Percentiles rank a stretch among this genome's conserved stretches.
These are phyloP conservation scores for Biston betularia DNA, from an alignment of 2,888 invertebrate genomes.

Conservation along the genomic window DNA sequence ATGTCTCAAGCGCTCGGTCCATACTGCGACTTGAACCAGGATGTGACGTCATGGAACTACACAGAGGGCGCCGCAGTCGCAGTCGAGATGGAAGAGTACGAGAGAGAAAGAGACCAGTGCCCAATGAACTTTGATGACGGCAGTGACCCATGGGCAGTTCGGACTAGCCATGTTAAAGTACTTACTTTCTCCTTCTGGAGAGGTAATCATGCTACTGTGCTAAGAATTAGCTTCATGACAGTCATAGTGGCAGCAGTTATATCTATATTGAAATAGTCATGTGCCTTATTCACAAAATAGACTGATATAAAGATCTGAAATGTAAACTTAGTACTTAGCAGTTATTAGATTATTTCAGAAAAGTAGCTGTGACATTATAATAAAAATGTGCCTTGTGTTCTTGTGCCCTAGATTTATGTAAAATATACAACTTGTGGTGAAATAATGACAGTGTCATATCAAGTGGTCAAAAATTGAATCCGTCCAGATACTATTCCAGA, in stretches of 20 bases:
- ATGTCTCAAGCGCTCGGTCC: conserved; percentile 96
- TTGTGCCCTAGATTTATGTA: neutral
- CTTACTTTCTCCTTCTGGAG: conserved; percentile 85
- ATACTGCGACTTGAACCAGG: conserved; percentile 95
- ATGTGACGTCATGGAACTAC: conserved; percentile 94
- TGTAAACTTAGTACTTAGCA: conserved; percentile 8
- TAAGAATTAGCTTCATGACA: conserved; percentile 52
- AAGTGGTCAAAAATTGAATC: conserved; percentile 19
- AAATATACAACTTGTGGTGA: neutral
- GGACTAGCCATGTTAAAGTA: conserved; percentile 90
- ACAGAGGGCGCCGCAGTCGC: conserved; percentile 97
- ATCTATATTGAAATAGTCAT: conserved; percentile 49
- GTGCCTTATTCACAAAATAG: conserved; percentile 46
- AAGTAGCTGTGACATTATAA: neutral
- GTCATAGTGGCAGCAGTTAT: conserved; percentile 51
- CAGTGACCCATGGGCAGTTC: conserved; percentile 92
- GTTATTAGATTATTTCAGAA: neutral
- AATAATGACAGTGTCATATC: neutral
- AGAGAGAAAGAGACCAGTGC: conserved; percentile 97
- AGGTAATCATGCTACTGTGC: conserved; percentile 55
- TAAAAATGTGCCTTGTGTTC: neutral
- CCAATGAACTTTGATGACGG: conserved; percentile 99
- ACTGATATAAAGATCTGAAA: conserved; percentile 31
- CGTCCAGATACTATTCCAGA: conserved; percentile 19
- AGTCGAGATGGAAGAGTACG: conserved; percentile 96